Conservation (phyloP, 2,797 vertebrate genomes). For the Hylomyscus alleni region DNA sequence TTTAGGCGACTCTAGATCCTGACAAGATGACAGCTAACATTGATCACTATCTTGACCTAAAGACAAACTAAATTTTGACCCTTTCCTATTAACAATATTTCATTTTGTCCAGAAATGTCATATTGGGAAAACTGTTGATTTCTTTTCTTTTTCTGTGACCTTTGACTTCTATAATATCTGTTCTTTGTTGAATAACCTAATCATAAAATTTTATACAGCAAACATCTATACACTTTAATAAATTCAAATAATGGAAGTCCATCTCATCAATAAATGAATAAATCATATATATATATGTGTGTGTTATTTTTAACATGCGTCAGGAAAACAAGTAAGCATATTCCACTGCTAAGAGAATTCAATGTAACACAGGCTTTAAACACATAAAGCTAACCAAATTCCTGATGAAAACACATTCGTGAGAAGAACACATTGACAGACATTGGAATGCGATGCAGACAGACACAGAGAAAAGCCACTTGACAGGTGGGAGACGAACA, state of each 20-base stretch:
- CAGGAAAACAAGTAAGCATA: slow-evolving; percentile 48
- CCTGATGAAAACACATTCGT: slow-evolving; percentile 25
- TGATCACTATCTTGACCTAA: neutral
- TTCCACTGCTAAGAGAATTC: slow-evolving; percentile 3
- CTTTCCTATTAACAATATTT: neutral
- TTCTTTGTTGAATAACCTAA: neutral
- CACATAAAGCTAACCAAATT: neutral
- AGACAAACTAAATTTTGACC: neutral
- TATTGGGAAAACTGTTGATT: neutral
- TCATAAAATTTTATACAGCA: neutral
- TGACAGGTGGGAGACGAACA: slow-evolving; percentile 54
- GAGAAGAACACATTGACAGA: slow-evolving; percentile 36
- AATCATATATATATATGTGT: slow-evolving; percentile 8
- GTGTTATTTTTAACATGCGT: neutral
- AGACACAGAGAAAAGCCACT: slow-evolving; percentile 38
- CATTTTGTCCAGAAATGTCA: neutral
- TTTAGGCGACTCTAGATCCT: too few relatives aligned
- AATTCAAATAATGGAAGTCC: neutral
- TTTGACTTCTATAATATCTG: neutral
- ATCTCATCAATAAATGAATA: slow-evolving; percentile 13
- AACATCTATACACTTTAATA: neutral
- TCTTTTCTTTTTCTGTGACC: neutral
- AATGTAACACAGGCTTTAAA: slow-evolving; percentile 5
- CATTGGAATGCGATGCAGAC: slow-evolving; percentile 27
- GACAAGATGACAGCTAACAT: neutral